A percentile compares a stretch with the other conserved stretches of the same genome.
Conservation (phyloP, 2,113 vertebrate genomes). For the Pogonocichla stellata region DNA sequence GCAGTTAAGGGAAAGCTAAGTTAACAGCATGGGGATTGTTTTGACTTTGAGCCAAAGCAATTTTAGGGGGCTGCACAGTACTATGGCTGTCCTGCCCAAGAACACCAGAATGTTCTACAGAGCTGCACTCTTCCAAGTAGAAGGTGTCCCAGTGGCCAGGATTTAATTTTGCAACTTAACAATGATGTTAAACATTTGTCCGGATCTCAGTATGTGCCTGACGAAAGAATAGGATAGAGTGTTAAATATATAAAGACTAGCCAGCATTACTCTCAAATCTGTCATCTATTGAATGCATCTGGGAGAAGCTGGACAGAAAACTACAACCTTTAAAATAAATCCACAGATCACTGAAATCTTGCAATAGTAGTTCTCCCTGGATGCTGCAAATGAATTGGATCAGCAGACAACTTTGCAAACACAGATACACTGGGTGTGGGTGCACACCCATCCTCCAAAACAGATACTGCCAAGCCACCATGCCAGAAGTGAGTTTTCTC, state of each 20-base stretch:
- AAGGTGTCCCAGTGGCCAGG: slow-evolving; percentile 1
- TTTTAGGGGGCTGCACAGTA: slow-evolving; percentile 8
- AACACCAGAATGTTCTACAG: not conserved
- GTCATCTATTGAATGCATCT: slow-evolving; percentile 23
- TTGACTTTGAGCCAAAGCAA: not conserved
- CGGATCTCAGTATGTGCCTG: not conserved
- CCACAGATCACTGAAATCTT: not conserved
- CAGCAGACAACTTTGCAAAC: slow-evolving; percentile 2
- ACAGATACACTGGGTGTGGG: not conserved
- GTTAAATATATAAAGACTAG: slow-evolving; percentile 11
- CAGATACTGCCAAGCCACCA: not conserved
- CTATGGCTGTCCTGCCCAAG: not conserved
- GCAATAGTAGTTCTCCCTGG: not conserved
- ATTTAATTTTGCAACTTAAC: slow-evolving; percentile 57
- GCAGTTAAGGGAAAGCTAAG: not conserved
- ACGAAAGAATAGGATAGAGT: slow-evolving; percentile 11
- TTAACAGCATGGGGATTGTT: not conserved
- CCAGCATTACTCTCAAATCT: slow-evolving; percentile 19
- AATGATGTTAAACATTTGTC: slow-evolving; percentile 47
- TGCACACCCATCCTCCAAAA: not conserved
- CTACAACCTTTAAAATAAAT: slow-evolving; percentile 17
- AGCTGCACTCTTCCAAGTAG: not conserved
- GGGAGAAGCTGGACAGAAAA: slow-evolving; percentile 30
- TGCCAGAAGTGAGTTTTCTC: slow-evolving; percentile 7
- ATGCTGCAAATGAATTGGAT: not conserved